Percentiles rank a stretch among this genome's conserved stretches.
Conservation (phyloP, 1,140 invertebrate genomes). For the Brachionus manjavacas region DNA sequence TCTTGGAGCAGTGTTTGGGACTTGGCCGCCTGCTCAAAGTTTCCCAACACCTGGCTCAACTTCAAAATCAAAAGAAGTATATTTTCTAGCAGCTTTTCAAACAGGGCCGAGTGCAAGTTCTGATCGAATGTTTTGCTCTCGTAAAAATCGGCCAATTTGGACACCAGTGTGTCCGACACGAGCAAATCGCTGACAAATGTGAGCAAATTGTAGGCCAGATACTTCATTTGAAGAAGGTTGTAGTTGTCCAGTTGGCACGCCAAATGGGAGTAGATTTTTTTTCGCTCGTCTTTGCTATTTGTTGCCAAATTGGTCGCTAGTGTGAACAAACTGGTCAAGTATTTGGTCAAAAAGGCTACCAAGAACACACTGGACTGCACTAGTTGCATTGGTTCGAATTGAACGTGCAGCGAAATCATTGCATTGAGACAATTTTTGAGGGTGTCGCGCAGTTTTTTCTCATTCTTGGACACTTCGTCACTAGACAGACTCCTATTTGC, state of each 20-base stretch:
- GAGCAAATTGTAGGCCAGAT: constrained; percentile 39
- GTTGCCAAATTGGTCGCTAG: not conserved
- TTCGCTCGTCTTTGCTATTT: not conserved
- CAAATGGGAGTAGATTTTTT: constrained; percentile 33
- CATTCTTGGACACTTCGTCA: constrained; percentile 16
- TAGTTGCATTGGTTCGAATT: constrained; percentile 29
- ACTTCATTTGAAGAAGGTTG: constrained; percentile 34
- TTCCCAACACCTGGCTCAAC: constrained; percentile 65
- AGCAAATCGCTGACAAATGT: constrained; percentile 38
- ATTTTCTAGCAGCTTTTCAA: constrained; percentile 13
- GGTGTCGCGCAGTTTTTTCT: constrained; percentile 25
- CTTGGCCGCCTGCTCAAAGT: constrained; percentile 57
- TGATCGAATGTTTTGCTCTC: not conserved
- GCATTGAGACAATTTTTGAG: constrained; percentile 9
- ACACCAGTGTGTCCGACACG: not conserved
- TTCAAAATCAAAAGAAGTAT: constrained; percentile 57
- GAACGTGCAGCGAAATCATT: constrained; percentile 14
- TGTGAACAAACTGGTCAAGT: constrained; percentile 19
- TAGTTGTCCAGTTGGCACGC: constrained; percentile 38
- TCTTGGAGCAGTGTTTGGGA: not conserved
- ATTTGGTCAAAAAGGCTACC: constrained; percentile 37
- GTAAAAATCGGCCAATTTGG: not conserved
- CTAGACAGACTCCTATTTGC: not conserved
- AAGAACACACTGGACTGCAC: constrained; percentile 13
- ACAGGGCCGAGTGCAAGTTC: not conserved